A percentile compares a stretch with the other conserved stretches of the same genome.
These are phyloP conservation scores for Meiosimyza platycephala DNA, from an alignment of 2,888 invertebrate genomes.

Conservation along the genomic window DNA sequence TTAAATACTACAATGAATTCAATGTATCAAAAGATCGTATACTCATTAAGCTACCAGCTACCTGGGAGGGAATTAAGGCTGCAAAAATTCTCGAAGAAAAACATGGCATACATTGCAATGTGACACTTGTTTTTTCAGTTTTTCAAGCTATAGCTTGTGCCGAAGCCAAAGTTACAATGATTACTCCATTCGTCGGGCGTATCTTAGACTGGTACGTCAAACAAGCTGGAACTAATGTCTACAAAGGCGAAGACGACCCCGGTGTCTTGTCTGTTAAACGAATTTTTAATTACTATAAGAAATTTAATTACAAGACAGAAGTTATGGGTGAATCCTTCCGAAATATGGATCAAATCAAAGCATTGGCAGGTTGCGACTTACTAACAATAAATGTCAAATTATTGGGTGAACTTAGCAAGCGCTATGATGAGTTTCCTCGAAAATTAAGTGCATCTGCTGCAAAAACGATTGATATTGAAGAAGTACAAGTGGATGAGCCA, in stretches of 20 bases:
- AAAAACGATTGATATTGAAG: slow-evolving; percentile 72
- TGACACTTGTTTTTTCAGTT: slow-evolving; percentile 95
- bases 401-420: slow-evolving; percentile 85
- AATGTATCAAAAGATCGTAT: slow-evolving; percentile 93
- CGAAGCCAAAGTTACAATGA: slow-evolving; percentile 96
- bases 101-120: slow-evolving; percentile 96
- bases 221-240: slow-evolving; percentile 81
- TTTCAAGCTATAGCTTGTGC: slow-evolving; percentile 98
- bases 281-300: slow-evolving; percentile 99
- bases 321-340: slow-evolving; percentile 99
- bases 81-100: slow-evolving; percentile 92
- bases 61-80: slow-evolving; percentile 99
- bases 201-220: slow-evolving; percentile 97
- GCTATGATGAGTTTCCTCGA: slow-evolving; percentile 73
- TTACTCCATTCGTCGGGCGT: slow-evolving; percentile 99
- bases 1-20: slow-evolving; percentile 88
- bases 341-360: slow-evolving; percentile 92
- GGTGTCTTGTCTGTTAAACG: slow-evolving; percentile 94
- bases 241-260: slow-evolving; percentile 89
- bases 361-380: slow-evolving; percentile 94
- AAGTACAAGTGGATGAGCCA: slow-evolving; percentile 84
- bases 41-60: slow-evolving; percentile 96
- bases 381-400: slow-evolving; percentile 95
- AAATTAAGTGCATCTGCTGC: slow-evolving; percentile 76
- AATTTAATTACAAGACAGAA: slow-evolving; percentile 94